Evolutionary conservation across 2,113 vertebrate genomes (phyloP).

Genomic region (Lepus timidus): DNA sequence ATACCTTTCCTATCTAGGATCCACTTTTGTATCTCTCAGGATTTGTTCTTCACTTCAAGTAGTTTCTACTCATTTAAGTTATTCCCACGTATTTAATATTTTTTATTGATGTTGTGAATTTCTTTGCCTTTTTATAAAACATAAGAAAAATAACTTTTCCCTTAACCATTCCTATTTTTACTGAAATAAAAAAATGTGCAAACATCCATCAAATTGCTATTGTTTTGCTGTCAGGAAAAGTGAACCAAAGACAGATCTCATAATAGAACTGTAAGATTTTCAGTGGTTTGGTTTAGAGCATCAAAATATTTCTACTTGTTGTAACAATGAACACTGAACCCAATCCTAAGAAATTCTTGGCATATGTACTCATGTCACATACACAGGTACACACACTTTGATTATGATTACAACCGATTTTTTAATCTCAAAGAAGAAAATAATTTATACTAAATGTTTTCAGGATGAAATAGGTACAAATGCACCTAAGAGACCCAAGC

Average conservation of each 20-base stretch:
- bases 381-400: background rate
- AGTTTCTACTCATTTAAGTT: background rate
- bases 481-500: background rate
- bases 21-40: background rate
- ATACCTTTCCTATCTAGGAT: background rate
- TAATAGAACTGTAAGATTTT: background rate
- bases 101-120: conserved; percentile 49
- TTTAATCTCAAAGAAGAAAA: background rate
- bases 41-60: background rate
- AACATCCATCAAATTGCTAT: background rate
- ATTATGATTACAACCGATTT: conserved; percentile 6
- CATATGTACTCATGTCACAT: background rate
- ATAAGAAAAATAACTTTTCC: conserved; percentile 42
- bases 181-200: conserved; percentile 4
- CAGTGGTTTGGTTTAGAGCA: background rate
- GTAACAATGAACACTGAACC: background rate
- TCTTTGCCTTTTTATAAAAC: conserved; percentile 34
- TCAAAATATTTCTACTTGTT: background rate
- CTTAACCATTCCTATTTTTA: conserved; percentile 38
- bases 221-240: background rate
- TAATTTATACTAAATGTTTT: conserved; percentile 53
- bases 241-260: background rate
- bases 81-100: conserved; percentile 33
- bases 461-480: background rate
- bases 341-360: background rate